Evolutionary conservation across 1,140 invertebrate species (phyloP), one percentile per base, ranked within the genome.

Genomic region (Zophobas atratus): DNA sequence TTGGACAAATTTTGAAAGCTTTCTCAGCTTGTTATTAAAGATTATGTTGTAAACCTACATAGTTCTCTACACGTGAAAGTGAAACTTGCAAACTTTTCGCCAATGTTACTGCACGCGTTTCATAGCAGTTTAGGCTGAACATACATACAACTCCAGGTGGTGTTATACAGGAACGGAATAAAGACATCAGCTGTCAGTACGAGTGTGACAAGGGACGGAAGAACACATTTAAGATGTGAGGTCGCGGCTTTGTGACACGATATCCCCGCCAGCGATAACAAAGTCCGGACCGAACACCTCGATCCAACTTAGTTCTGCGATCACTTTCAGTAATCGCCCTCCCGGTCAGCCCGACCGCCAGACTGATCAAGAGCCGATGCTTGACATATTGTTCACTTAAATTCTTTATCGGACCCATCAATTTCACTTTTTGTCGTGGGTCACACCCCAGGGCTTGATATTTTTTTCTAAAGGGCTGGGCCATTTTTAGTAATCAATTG

Each of bases 301-400:
- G 48, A 53, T 72, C 70, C 43, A 63, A 75, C 74, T 51, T 38
- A 75, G 74, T 75, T 75, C 43, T 46, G 32, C 74, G 74, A 75
- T 75, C 57, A 60, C 56, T 75, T 75, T 36, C 74, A 57, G 53
- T 75, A 60, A 75, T 75, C 56, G 56, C 74, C 56, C 41, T 39
- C 70, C 70, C 48, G 57, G 74, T 60, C 57, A 46, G 20, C 20
- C 33, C 49, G 53, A 46, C 3, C 41, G 49, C 39, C 35, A 33
- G 70, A 3, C 48, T 72, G 70, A 72, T 72, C 70, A 72, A 49
- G 70, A 49, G 2, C n/a, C 57, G 57, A 57, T 60, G 55, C 74
- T 48, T 75, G 74, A 75, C 74, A 75, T 75, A 75, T 75, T 75
- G 53, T 75, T 48, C 74, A 63, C 74, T 75, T 75, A 75, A 75